Percentiles rank a stretch among this genome's conserved stretches.
Conservation (phyloP, 2,797 vertebrate genomes). For the Anableps anableps region DNA sequence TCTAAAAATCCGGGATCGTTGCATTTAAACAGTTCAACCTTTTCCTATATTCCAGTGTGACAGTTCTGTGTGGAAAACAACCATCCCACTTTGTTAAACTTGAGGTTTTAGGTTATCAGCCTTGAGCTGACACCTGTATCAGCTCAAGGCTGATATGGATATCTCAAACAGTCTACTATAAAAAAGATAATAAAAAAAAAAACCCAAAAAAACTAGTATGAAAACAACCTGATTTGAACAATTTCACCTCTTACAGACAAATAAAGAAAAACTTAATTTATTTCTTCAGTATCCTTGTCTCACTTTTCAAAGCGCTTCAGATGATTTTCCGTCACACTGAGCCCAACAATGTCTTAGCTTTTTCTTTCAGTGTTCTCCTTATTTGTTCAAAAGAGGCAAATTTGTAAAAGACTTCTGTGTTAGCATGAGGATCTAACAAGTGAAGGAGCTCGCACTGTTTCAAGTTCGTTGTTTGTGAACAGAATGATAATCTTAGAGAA, state of each 20-base stretch:
- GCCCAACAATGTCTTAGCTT: not conserved
- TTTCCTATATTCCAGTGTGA: not conserved
- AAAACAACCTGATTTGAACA: not conserved
- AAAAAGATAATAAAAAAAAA: no score
- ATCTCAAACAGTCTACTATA: not conserved
- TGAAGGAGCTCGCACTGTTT: not conserved
- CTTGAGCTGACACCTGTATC: not conserved
- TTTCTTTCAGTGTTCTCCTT: not conserved
- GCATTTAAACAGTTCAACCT: not conserved
- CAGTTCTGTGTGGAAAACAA: not conserved
- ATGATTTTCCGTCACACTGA: not conserved
- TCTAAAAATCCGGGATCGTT: not conserved
- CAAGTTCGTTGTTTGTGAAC: not conserved
- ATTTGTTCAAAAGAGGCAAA: not conserved
- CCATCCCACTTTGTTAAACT: not conserved
- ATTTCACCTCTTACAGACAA: not conserved
- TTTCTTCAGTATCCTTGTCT: not conserved
- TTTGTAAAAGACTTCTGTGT: not conserved
- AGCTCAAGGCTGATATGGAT: no score
- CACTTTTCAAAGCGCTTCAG: not conserved
- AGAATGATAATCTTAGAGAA: not conserved
- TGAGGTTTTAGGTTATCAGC: not conserved
- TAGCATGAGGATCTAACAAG: not conserved
- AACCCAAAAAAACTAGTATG: not conserved
- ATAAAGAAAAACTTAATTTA: not conserved